Base-by-base conservation (phyloP, 2,113 vertebrate species). In the Salvelinus fontinalis region DNA sequence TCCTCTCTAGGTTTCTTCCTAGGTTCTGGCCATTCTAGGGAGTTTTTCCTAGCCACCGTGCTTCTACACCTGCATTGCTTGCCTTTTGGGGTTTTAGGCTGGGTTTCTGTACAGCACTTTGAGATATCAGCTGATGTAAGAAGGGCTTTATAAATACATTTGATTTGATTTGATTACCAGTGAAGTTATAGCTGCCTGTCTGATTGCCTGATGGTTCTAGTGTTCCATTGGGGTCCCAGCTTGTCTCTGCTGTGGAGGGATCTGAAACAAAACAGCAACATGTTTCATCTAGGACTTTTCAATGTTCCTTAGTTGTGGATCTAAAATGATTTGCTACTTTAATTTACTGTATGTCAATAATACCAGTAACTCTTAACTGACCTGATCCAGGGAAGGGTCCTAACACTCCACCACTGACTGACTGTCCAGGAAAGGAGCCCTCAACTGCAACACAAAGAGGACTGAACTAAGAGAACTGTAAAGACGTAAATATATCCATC, bases 131-230 rank as follows among this genome's bases (percentile, higher is more conserved):
- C 29, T 31, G 29, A 31, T 31, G 5, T 31, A 31, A 31, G 29
- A 5, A 31, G 29, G 29, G 29, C 29, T 31, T 31, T 31, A 31
- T 31, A 31, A 31, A 31, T 31, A 31, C 29, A 31, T 31, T 31
- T 31, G 29, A 31, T 31, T 29, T 29, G 29, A 29, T 29, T 31
- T 31, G 29, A 31, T 31, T 31, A 78, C 59, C 59, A 34, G 44
- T 71, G 67, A 14, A n/a, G 39, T 67, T 79, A 60, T 44, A 49
- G 20, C 26, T 54, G 60, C 48, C 34, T 24, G 74, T 75, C 18
- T 75, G 67, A 62, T 64, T 75, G 5, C 5, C 64, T n/a, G 68
- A 9, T 11, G 9, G 44, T 44, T 16, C 57, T 3, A 11, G 16
- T 67, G 70, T 67, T 26, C 27, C 49, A 69, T 27, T 70, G 34